Percentiles rank a stretch among this genome's conserved stretches.
These are phyloP conservation scores for Dryomyza anilis DNA, from an alignment of 2,888 invertebrate genomes.

Conservation along the genomic window DNA sequence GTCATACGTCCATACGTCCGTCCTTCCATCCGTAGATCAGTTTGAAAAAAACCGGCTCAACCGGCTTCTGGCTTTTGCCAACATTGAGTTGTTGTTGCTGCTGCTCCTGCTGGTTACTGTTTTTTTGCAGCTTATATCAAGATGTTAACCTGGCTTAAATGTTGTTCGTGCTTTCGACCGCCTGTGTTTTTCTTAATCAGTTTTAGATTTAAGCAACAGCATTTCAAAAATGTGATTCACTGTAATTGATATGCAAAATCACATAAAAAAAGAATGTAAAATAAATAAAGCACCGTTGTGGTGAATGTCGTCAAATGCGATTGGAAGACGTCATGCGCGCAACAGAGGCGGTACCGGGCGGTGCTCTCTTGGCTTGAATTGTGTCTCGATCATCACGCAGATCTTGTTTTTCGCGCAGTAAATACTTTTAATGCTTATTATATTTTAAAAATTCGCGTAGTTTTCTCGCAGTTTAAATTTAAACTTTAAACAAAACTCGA, in stretches of 20 bases:
- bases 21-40: too few species aligned
- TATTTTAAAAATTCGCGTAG: too few species aligned
- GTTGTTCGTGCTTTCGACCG: background rate
- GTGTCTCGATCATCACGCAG: too few species aligned
- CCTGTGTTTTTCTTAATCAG: background rate
- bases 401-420: too few species aligned
- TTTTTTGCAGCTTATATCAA: background rate
- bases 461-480: too few species aligned
- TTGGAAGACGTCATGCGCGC: too few species aligned
- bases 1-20: too few species aligned
- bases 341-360: background rate
- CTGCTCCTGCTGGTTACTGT: background rate
- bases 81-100: background rate
- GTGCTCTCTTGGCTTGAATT: too few species aligned
- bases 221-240: constrained; percentile 18
- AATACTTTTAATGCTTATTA: too few species aligned
- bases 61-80: background rate
- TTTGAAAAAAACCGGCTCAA: background rate
- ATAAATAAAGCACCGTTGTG: too few species aligned
- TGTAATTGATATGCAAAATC: constrained; percentile 25
- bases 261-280: too few species aligned
- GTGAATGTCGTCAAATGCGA: background rate
- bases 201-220: background rate
- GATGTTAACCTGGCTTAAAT: constrained; percentile 6
- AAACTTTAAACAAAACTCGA: too few species aligned